phyloP scores from a whole-genome alignment of 2,888 invertebrate genomes.

The Lepidocyrtoides sp. region DNA sequence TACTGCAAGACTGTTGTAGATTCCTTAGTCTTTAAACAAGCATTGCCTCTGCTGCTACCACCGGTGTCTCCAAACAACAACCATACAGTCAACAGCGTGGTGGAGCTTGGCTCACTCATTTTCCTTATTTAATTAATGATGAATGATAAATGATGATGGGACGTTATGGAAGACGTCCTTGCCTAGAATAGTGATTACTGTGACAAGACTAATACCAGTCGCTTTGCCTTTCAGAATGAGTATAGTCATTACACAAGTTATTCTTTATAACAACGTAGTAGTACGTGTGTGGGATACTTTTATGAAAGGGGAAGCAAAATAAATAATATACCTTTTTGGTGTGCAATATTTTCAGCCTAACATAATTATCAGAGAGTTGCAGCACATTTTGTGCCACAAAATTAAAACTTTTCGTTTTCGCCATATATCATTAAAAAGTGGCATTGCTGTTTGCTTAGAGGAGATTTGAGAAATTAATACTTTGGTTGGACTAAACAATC shows the following conservation, averaged over 20 bases:
- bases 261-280: not conserved
- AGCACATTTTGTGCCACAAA: conserved; percentile 30
- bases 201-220: conserved; percentile 68
- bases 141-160: conserved; percentile 79
- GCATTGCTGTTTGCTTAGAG: not conserved
- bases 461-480: conserved; percentile 22
- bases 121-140: conserved; percentile 78
- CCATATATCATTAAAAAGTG: conserved; percentile 64
- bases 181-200: conserved; percentile 70
- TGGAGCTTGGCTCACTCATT: conserved; percentile 62
- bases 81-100: not conserved
- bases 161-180: conserved; percentile 71
- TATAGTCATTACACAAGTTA: not conserved
- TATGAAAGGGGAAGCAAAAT: not conserved
- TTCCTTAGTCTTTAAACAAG: not conserved
- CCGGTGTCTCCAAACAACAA: not conserved
- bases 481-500: conserved; percentile 45
- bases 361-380: conserved; percentile 18
- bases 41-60: not conserved
- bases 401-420: conserved; percentile 27
- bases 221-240: not conserved
- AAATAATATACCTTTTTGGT: not conserved
- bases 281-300: not conserved
- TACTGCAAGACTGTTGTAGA: not conserved
- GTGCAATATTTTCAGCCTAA: not conserved